phyloP scores from a whole-genome alignment of 23 tunicate species.

The Clavelina lepadiformis region DNA sequence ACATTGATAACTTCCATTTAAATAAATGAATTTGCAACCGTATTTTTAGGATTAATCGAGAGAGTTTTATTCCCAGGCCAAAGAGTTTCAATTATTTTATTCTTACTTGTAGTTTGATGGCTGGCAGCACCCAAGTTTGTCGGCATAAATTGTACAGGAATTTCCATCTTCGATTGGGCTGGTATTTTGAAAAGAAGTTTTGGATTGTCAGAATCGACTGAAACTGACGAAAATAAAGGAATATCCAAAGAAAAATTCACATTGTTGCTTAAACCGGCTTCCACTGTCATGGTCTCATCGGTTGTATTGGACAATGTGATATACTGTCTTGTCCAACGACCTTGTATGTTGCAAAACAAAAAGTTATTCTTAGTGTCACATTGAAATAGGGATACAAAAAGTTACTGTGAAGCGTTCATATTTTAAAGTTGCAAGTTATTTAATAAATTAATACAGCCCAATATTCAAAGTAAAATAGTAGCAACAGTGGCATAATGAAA shows the following conservation, averaged over 20 bases:
- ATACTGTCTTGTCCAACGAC: slow-evolving; percentile 73
- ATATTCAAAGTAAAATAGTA: too few relatives aligned
- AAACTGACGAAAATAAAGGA: slow-evolving; percentile 24
- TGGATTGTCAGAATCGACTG: slow-evolving; percentile 13
- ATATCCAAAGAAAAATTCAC: slow-evolving; percentile 66
- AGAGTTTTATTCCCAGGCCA: too few relatives aligned
- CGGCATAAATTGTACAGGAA: slow-evolving; percentile 79
- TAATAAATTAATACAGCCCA: not conserved
- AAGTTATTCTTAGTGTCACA: not conserved
- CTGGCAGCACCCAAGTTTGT: slow-evolving; percentile 49
- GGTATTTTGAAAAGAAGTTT: slow-evolving; percentile 33
- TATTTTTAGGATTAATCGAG: too few relatives aligned
- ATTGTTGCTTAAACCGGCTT: slow-evolving; percentile 33
- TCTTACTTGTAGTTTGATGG: slow-evolving; percentile 78
- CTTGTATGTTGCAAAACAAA: too few relatives aligned
- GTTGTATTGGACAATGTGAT: slow-evolving; percentile 66
- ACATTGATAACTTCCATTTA: too few relatives aligned
- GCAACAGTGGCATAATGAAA: too few relatives aligned
- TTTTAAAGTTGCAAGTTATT: too few relatives aligned
- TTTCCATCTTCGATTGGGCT: slow-evolving; percentile 38
- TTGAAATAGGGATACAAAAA: not conserved
- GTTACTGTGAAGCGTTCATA: not conserved
- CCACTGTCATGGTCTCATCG: slow-evolving; percentile 60
- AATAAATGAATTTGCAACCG: too few relatives aligned
- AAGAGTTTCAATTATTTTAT: too few relatives aligned